A percentile compares a stretch with the other conserved stretches of the same genome.
phyloP scores from a whole-genome alignment of 2,888 invertebrate genomes.

The Tetrapedia diversipes region DNA sequence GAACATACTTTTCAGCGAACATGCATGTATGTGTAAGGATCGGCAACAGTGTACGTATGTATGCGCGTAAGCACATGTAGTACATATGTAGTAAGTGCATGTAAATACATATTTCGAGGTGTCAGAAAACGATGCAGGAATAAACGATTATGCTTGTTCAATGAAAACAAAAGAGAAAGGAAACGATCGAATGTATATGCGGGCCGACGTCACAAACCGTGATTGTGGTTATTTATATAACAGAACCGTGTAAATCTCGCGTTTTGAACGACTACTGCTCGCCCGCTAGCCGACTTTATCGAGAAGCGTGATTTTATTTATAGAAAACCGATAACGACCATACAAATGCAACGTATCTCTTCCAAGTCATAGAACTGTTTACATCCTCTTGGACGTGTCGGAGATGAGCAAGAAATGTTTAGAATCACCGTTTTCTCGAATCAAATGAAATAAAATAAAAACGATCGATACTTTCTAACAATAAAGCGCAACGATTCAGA shows the following conservation, averaged over 20 bases:
- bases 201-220: constrained; percentile 60
- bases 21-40: too few relatives aligned
- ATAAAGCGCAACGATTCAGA: background rate
- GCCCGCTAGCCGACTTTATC: constrained; percentile 58
- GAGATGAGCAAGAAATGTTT: constrained; percentile 6
- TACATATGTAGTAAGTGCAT: too few relatives aligned
- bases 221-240: constrained; percentile 71
- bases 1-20: too few relatives aligned
- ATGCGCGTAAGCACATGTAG: constrained; percentile 7
- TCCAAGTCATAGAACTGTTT: constrained; percentile 43
- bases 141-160: constrained; percentile 67
- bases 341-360: constrained; percentile 46
- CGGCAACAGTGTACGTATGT: too few relatives aligned
- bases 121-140: constrained; percentile 50
- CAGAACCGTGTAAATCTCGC: constrained; percentile 65
- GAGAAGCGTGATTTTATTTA: constrained; percentile 63
- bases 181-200: constrained; percentile 62
- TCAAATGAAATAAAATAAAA: background rate
- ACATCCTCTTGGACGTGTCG: background rate
- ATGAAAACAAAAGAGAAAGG: constrained; percentile 68
- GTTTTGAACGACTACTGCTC: constrained; percentile 57
- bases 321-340: constrained; percentile 66
- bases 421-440: background rate
- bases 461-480: constrained; percentile 24
- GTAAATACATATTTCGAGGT: constrained; percentile 55